These are phyloP conservation scores for Nasonia oneida DNA, from an alignment of 2,888 invertebrate species.

Conservation along the genomic window DNA sequence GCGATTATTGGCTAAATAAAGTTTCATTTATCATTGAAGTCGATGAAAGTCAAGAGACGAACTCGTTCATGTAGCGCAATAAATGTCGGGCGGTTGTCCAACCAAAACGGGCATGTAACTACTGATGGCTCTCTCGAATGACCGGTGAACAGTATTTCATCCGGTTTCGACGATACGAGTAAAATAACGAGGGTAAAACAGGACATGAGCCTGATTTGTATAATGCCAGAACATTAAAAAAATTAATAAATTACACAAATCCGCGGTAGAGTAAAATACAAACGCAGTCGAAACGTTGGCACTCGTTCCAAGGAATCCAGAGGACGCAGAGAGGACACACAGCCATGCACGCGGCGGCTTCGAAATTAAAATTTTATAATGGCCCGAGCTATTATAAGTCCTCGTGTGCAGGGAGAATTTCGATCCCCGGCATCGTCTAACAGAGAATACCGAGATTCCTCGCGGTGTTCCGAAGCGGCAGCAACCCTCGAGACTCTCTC, in stretches of 20 bases:
- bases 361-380: slow-evolving; percentile 31
- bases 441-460: slow-evolving; percentile 15
- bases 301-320: background rate
- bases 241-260: background rate
- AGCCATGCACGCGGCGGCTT: background rate
- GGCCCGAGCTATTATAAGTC: slow-evolving; percentile 14
- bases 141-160: no score
- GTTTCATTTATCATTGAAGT: no score
- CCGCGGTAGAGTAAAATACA: background rate
- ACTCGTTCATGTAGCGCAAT: no score
- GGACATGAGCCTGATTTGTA: background rate
- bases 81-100: no score
- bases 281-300: background rate
- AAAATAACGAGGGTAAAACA: no score
- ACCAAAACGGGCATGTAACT: no score
- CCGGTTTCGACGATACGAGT: no score
- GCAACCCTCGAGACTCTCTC: background rate
- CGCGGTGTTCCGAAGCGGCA: slow-evolving; percentile 3
- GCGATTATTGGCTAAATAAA: no score
- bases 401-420: slow-evolving; percentile 20
- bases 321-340: background rate
- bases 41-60: no score
- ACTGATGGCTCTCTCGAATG: no score
- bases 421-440: slow-evolving; percentile 22
- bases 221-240: background rate